phyloP scores from a whole-genome alignment of 2,888 invertebrate species.

The Hyles lineata region DNA sequence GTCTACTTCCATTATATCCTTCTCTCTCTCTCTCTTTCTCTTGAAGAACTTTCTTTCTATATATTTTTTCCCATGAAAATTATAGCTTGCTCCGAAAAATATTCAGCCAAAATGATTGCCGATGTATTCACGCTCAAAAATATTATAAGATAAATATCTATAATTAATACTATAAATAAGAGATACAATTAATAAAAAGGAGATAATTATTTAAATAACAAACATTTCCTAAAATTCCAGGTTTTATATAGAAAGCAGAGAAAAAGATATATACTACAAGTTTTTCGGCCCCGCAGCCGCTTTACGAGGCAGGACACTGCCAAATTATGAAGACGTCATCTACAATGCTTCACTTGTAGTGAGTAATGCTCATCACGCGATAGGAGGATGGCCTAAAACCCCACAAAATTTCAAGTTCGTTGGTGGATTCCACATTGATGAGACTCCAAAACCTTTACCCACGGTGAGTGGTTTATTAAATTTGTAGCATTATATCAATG shows the following conservation, averaged over 20 bases:
- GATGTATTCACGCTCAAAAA: too few species aligned
- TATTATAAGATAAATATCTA: too few species aligned
- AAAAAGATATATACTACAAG: slow-evolving; percentile 45
- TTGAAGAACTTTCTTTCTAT: too few species aligned
- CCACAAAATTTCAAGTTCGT: slow-evolving; percentile 61
- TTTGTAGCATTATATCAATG: neutral
- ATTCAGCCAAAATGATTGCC: too few species aligned
- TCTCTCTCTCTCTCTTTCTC: too few species aligned
- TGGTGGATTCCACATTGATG: slow-evolving; percentile 64
- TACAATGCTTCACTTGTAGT: slow-evolving; percentile 62
- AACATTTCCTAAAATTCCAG: slow-evolving; percentile 33
- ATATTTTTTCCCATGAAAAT: too few species aligned
- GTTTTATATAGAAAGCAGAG: slow-evolving; percentile 36
- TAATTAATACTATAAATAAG: too few species aligned
- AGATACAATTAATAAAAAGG: too few species aligned
- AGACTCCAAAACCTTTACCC: slow-evolving; percentile 55
- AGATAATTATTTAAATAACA: neutral
- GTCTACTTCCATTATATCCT: too few species aligned
- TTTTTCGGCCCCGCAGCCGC: slow-evolving; percentile 47
- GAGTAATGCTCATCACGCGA: slow-evolving; percentile 61
- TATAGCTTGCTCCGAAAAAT: too few species aligned
- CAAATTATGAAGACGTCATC: slow-evolving; percentile 50
- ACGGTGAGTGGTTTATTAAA: slow-evolving; percentile 49
- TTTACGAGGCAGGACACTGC: slow-evolving; percentile 49
- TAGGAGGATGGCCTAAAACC: slow-evolving; percentile 49